Evolutionary conservation across 2,888 invertebrate genomes (phyloP).

Genomic region (Cataglyphis livida): DNA sequence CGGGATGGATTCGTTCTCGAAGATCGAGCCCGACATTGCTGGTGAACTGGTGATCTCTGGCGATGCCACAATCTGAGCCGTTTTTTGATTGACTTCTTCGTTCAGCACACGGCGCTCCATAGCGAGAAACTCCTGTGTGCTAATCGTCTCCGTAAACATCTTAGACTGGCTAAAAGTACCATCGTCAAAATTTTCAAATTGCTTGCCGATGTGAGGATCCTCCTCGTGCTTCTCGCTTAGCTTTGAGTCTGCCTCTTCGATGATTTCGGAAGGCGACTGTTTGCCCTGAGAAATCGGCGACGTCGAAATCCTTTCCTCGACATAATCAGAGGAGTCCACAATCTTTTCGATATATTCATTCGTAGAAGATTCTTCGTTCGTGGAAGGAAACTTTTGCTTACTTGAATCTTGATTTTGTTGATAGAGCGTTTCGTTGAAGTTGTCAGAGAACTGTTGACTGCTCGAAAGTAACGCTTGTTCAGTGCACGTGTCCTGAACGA

Average conservation of each 20-base stretch:
- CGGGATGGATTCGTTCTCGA: slow-evolving; percentile 44
- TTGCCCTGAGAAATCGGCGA: neutral
- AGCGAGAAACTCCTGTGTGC: slow-evolving; percentile 71
- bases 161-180: slow-evolving; percentile 56
- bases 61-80: neutral
- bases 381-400: neutral
- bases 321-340: neutral
- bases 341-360: slow-evolving; percentile 19
- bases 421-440: slow-evolving; percentile 67
- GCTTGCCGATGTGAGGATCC: neutral
- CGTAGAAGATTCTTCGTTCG: slow-evolving; percentile 10
- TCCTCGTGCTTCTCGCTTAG: slow-evolving; percentile 56
- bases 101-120: slow-evolving; percentile 63
- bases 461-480: slow-evolving; percentile 52
- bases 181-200: slow-evolving; percentile 57
- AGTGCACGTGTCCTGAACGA: slow-evolving; percentile 64
- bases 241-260: slow-evolving; percentile 39
- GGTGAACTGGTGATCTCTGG: slow-evolving; percentile 13
- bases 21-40: neutral
- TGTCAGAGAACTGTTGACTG: slow-evolving; percentile 71
- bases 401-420: neutral
- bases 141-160: slow-evolving; percentile 59
- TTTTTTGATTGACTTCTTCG: slow-evolving; percentile 61
- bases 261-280: neutral
- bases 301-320: neutral